Evolutionary conservation across 1,140 invertebrate species (phyloP).

Genomic region (Hylyphantes graminicola): DNA sequence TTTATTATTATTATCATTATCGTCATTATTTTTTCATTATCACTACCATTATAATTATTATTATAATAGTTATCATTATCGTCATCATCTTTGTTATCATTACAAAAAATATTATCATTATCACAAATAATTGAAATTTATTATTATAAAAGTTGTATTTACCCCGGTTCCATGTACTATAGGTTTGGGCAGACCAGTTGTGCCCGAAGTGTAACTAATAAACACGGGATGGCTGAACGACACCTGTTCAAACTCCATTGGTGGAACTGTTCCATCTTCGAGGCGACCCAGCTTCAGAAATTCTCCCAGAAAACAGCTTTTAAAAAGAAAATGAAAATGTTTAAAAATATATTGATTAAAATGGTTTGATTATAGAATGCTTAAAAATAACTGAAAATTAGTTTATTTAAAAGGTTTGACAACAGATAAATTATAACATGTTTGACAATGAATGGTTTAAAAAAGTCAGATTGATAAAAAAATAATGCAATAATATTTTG

Average conservation of each 20-base stretch:
- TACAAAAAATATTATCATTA: too few species aligned
- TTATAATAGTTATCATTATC: too few species aligned
- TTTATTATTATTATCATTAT: too few species aligned
- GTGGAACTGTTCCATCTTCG: conserved; percentile 62
- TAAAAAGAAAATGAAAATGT: neutral
- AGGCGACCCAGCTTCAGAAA: conserved; percentile 63
- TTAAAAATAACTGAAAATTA: neutral
- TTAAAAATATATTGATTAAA: neutral
- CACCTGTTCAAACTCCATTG: conserved; percentile 71
- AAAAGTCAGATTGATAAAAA: too few species aligned
- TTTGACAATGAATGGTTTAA: too few species aligned
- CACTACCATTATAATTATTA: too few species aligned
- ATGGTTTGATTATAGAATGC: neutral
- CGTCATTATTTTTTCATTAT: too few species aligned
- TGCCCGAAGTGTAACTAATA: conserved; percentile 75
- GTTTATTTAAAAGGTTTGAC: neutral
- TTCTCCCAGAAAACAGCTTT: conserved; percentile 63
- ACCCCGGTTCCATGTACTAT: conserved; percentile 75
- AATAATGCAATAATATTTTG: too few species aligned
- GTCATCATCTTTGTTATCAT: too few species aligned
- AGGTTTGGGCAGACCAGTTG: conserved; percentile 75
- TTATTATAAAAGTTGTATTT: conserved; percentile 47
- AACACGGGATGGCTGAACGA: conserved; percentile 74
- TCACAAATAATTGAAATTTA: too few species aligned
- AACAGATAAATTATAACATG: too few species aligned